These are phyloP conservation scores for Agriopis aurantiaria DNA, from an alignment of 2,888 invertebrate genomes.

Conservation along the genomic window DNA sequence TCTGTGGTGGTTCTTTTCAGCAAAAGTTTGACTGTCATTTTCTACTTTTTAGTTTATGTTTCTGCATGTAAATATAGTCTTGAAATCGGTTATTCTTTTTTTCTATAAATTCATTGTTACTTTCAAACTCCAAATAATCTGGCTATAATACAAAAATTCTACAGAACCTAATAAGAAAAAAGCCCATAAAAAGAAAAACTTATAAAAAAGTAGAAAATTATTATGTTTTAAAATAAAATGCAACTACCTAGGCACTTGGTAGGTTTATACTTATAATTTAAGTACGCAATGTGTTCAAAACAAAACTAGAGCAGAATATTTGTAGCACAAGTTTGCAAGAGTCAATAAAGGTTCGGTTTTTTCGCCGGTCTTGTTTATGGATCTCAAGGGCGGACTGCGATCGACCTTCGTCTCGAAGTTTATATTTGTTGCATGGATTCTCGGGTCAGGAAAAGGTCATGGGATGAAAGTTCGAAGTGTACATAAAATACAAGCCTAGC, in stretches of 20 bases:
- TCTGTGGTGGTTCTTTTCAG: no score
- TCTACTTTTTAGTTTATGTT: no score
- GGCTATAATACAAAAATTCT: no score
- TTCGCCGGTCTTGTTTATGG: constrained; percentile 17
- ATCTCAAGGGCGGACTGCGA: constrained; percentile 17
- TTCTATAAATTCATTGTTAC: no score
- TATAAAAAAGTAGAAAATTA: not conserved
- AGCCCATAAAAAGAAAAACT: not conserved
- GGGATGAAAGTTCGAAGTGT: constrained; percentile 4
- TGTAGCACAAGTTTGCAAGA: not conserved
- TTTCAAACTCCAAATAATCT: no score
- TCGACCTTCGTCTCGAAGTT: constrained; percentile 24
- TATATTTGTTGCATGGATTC: constrained; percentile 21
- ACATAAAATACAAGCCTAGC: not conserved
- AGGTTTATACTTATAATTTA: no score
- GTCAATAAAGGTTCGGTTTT: constrained; percentile 10
- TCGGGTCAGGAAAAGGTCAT: constrained; percentile 14
- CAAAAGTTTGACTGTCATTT: no score
- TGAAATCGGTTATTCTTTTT: no score
- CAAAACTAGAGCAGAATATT: not conserved
- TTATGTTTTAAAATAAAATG: not conserved
- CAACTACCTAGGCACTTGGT: no score
- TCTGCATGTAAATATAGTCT: no score
- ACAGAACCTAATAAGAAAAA: no score
- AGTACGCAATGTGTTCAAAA: not conserved